These are phyloP conservation scores for Ophioninae sp. DNA, from an alignment of 2,888 invertebrate species.

Conservation along the genomic window DNA sequence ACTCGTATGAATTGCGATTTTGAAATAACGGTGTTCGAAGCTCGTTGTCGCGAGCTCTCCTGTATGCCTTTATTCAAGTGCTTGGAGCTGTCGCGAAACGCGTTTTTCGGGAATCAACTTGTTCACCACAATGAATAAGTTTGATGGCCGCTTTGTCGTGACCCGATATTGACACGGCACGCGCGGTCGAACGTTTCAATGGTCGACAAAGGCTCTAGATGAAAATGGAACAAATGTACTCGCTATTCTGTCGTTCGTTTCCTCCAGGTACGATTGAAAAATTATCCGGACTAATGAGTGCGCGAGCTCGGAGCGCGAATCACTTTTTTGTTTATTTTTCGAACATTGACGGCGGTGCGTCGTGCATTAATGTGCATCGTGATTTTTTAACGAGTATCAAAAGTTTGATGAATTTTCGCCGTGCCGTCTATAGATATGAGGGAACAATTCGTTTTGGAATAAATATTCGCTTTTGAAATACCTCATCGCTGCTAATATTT, in stretches of 20 bases:
- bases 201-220: conserved; percentile 11
- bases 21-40: neutral
- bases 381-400: neutral
- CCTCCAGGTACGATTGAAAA: conserved; percentile 37
- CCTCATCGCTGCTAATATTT: too few species aligned
- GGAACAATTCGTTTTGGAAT: too few species aligned
- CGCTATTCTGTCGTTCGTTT: conserved; percentile 17
- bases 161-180: conserved; percentile 27
- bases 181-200: conserved; percentile 23
- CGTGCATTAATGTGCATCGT: conserved; percentile 2
- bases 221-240: conserved; percentile 15
- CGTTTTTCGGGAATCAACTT: conserved; percentile 18
- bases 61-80: neutral
- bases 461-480: too few species aligned
- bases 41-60: neutral
- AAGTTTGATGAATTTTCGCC: neutral
- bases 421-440: neutral
- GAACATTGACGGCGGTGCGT: neutral
- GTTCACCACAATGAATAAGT: conserved; percentile 32
- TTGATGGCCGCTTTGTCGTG: neutral
- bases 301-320: neutral
- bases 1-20: neutral
- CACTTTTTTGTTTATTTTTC: conserved; percentile 31
- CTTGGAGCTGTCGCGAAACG: conserved; percentile 30
- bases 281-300: conserved; percentile 16